Conservation (phyloP, 2,113 vertebrate genomes). For the Hystrix cristata region DNA sequence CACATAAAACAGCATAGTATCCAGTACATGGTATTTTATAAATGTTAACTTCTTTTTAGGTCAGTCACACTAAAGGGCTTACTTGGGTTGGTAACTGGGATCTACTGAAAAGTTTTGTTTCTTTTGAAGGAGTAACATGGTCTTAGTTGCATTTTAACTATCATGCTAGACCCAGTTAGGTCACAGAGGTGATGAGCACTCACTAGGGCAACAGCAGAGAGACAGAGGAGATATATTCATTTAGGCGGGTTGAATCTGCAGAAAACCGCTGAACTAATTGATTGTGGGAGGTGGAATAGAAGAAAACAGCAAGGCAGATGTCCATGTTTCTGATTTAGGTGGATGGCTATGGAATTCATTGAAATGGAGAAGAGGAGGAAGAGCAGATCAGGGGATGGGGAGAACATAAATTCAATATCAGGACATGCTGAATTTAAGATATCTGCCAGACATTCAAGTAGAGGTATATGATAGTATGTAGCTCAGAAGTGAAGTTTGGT, state of each 20-base stretch:
- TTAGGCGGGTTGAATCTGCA: neutral
- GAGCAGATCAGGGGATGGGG: neutral
- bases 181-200: neutral
- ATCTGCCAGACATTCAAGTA: neutral
- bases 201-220: neutral
- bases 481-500: constrained; percentile 20
- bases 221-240: neutral
- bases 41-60: neutral
- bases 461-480: constrained; percentile 22
- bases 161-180: neutral
- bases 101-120: neutral
- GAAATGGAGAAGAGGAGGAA: constrained; percentile 20
- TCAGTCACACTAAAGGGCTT: constrained; percentile 1
- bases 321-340: constrained; percentile 6
- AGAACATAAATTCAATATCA: neutral
- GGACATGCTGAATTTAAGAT: neutral
- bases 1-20: constrained; percentile 3
- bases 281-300: neutral
- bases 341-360: neutral
- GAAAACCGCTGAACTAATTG: neutral
- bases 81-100: constrained; percentile 17
- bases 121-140: neutral
- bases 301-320: constrained; percentile 21
- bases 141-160: constrained; percentile 22
- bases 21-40: neutral